Base-by-base conservation (phyloP, 1,140 invertebrate genomes). In the Bombus fervidus region DNA sequence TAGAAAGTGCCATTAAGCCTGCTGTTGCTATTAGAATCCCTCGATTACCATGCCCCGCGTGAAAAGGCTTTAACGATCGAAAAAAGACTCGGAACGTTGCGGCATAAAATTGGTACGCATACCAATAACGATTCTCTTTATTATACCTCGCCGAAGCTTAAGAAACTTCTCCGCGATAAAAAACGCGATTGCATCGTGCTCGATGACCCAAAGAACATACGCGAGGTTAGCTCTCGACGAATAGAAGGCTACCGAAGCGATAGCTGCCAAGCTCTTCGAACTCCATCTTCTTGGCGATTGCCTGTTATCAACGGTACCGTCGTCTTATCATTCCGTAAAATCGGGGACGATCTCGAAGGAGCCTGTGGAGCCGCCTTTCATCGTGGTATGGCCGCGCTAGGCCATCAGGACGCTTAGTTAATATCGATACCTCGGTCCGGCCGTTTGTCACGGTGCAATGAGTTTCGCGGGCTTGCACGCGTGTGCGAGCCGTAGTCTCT, bases 381-480 rank as follows among this genome's bases (percentile, higher is more conserved):
- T 79, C 75, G 64, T 53, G 25, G 34, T 28, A 43, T 41, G 22
- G 10, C 53, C 47, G 53, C 18, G 31, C 37, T 1, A 13, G 5
- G n/a, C n/a, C 41, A 13, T 25, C 37, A 4, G 22, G 62, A 68
- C 18, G 43, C 22, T 64, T 53, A 69, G 82, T 77, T 83, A 83
- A 79, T 64, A 79, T 79, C 83, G 83, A 80, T 53, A 68, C 31
- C 66, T 57, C 31, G 15, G 41, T 28, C 18, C 53, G 39, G 53
- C 68, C 57, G 83, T 85, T 85, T 85, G 83, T 85, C 83, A 85
- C 83, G 83, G 76, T 85, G 83, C 83, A 72, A 85, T 85, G 83
- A 80, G 83, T 80, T 80, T 85, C 83, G 76, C 81, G 81, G 73
- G 47, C 81, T 77, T 39, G 64, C 68, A 73, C 41, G 76, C 76